phyloP scores from a whole-genome alignment of 2,888 invertebrate species.

The Heteromurus nitidus region DNA sequence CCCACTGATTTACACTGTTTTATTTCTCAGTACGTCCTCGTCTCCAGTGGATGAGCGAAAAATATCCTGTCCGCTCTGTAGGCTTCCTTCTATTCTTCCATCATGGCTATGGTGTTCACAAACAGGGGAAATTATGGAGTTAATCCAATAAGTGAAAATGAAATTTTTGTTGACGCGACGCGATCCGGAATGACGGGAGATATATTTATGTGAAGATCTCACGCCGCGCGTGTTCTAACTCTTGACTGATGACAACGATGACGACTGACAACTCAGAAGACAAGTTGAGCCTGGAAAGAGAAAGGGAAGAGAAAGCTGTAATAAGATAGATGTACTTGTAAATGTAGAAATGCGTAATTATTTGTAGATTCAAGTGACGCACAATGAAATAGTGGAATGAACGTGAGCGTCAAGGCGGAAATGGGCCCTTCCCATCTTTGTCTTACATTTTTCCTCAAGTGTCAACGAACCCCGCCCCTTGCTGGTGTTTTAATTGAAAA shows the following conservation, averaged over 20 bases:
- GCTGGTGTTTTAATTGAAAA: conserved; percentile 60
- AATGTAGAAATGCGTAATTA: no score
- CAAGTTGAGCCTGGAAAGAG: conserved; percentile 18
- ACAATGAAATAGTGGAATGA: no score
- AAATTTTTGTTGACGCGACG: conserved; percentile 46
- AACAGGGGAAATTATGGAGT: conserved; percentile 45
- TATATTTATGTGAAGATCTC: no score
- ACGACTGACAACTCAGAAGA: conserved; percentile 26
- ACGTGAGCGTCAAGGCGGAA: conserved; percentile 35
- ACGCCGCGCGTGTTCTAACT: no score
- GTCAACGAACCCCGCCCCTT: conserved; percentile 48
- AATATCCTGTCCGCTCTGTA: no score
- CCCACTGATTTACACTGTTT: no score
- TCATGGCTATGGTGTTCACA: no score
- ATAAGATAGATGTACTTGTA: not conserved
- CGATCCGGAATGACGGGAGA: conserved; percentile 14
- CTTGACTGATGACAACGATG: conserved; percentile 32
- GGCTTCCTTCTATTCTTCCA: no score
- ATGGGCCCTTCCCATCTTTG: conserved; percentile 26
- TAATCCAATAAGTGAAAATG: conserved; percentile 61
- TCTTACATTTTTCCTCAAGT: conserved; percentile 48
- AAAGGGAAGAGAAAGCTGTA: not conserved
- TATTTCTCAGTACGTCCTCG: no score
- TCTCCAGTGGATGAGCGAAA: no score
- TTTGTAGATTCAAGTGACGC: no score